Percentiles rank a stretch among this genome's conserved stretches.
Evolutionary conservation across 2,888 invertebrate species (phyloP).

Genomic region (Tipula confusa): DNA sequence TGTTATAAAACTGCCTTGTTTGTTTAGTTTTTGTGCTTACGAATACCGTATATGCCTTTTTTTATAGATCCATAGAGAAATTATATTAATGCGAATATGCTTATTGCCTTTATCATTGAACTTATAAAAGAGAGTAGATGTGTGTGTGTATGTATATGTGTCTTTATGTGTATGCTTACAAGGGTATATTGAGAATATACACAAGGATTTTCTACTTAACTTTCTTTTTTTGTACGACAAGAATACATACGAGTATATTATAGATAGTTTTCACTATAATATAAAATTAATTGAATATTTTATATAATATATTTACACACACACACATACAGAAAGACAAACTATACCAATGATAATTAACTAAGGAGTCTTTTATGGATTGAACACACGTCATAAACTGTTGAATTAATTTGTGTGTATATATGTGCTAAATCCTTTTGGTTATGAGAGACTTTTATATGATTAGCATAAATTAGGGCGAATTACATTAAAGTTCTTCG

Average conservation of each 20-base stretch:
- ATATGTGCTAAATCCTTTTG: neutral
- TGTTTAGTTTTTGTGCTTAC: constrained; percentile 20
- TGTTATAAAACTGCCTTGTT: constrained; percentile 3
- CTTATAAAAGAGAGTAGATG: neutral
- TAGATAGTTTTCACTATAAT: constrained; percentile 12
- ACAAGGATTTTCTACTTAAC: neutral
- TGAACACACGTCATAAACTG: constrained; percentile 3
- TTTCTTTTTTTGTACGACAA: neutral
- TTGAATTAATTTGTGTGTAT: neutral
- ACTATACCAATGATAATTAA: neutral
- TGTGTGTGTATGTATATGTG: neutral
- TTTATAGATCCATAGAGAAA: constrained; percentile 25
- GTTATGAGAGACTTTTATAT: neutral
- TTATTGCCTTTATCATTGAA: neutral
- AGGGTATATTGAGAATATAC: neutral
- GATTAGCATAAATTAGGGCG: no score
- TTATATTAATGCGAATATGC: constrained; percentile 20
- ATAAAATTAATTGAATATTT: constrained; percentile 25
- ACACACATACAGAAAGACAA: neutral
- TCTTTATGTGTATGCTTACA: neutral
- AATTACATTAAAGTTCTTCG: no score
- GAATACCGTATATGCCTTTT: neutral
- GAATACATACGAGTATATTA: neutral
- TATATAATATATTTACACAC: neutral
- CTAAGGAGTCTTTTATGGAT: neutral